phyloP scores from a whole-genome alignment of 2,888 invertebrate species.

The Drosophila cracens region DNA sequence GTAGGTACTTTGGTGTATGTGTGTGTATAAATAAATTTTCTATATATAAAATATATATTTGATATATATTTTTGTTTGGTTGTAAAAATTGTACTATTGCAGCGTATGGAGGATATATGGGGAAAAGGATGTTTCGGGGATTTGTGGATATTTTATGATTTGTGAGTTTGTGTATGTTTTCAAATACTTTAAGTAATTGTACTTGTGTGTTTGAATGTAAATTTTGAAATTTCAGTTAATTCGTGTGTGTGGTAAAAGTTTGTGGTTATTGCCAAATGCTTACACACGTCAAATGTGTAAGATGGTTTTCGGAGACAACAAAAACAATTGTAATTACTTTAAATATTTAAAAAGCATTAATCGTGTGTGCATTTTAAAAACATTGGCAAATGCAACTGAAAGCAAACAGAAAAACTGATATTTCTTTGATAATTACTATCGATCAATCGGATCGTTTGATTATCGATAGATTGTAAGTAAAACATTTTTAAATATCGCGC shows the following conservation, averaged over 20 bases:
- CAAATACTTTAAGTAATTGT: conserved; percentile 82
- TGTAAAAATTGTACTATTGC: conserved; percentile 85
- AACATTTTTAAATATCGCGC: conserved; percentile 36
- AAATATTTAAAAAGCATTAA: conserved; percentile 81
- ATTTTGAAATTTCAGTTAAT: conserved; percentile 80
- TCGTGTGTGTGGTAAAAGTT: conserved; percentile 41
- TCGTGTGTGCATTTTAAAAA: conserved; percentile 52
- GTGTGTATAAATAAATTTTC: conserved; percentile 83
- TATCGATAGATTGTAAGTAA: conserved; percentile 19
- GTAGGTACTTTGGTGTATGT: conserved; percentile 77
- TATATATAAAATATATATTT: conserved; percentile 83
- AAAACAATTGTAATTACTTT: conserved; percentile 80
- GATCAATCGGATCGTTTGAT: conserved; percentile 7
- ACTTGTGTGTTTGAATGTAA: conserved; percentile 43
- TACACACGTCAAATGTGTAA: conserved; percentile 41
- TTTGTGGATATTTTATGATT: conserved; percentile 15
- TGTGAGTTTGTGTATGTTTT: conserved; percentile 64
- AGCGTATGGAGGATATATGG: conserved; percentile 84
- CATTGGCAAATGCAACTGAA: conserved; percentile 57
- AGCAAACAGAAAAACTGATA: conserved; percentile 42
- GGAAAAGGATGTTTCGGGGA: conserved; percentile 27
- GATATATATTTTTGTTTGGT: conserved; percentile 80
- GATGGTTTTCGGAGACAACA: conserved; percentile 57
- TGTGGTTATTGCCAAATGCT: conserved; percentile 45
- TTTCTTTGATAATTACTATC: conserved; percentile 1